Conservation (phyloP, 1,140 invertebrate species). For the Chrysopa pallens region DNA sequence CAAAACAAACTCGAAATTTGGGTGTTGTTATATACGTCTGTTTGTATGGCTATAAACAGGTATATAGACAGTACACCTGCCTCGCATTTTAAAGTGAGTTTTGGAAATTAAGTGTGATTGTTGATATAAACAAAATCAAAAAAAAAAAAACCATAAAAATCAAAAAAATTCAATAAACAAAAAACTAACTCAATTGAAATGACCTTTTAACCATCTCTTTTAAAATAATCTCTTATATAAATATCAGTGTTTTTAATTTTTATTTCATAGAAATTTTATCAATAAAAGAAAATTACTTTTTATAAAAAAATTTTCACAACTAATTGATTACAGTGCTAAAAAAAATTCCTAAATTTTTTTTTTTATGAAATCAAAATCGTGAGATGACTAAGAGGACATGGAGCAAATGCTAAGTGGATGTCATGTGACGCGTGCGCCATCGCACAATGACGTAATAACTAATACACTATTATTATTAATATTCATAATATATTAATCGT, state of each 20-base stretch:
- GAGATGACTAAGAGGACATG: conserved; percentile 2
- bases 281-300: too few relatives aligned
- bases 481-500: conserved; percentile 16
- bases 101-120: conserved; percentile 51
- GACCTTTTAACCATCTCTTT: too few relatives aligned
- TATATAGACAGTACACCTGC: conserved; percentile 23
- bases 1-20: conserved; percentile 50
- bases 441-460: conserved; percentile 15
- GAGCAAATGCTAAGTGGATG: conserved; percentile 22
- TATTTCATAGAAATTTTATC: too few relatives aligned
- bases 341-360: too few relatives aligned
- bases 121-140: conserved; percentile 19
- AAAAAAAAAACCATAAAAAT: too few relatives aligned
- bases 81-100: conserved; percentile 46
- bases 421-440: conserved; percentile 13
- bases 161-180: too few relatives aligned
- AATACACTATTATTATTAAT: conserved; percentile 26
- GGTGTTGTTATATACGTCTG: conserved; percentile 29
- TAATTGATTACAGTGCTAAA: too few relatives aligned
- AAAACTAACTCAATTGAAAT: too few relatives aligned
- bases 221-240: too few relatives aligned
- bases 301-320: too few relatives aligned
- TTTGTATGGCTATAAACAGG: conserved; percentile 14
- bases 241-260: too few relatives aligned
- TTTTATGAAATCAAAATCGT: not conserved